Evolutionary conservation across 2,888 invertebrate genomes (phyloP).

Genomic region (Brachynemurus nebulosus): DNA sequence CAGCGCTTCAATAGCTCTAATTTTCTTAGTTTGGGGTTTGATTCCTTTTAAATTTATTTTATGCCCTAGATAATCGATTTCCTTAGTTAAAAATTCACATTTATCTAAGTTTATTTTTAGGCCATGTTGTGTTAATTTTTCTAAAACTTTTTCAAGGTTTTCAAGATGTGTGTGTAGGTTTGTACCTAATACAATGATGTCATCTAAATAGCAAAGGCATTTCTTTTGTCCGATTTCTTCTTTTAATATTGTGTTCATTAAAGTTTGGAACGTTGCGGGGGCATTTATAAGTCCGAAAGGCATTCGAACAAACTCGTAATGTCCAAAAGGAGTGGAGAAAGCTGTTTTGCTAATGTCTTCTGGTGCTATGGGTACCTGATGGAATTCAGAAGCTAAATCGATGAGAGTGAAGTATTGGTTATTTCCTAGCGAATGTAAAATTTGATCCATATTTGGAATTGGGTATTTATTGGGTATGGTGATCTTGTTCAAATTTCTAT

Average conservation of each 20-base stretch:
- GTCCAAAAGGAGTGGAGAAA: constrained; percentile 12
- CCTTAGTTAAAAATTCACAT: constrained; percentile 16
- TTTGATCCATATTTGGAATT: neutral
- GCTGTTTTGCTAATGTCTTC: constrained; percentile 13
- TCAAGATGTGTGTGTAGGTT: constrained; percentile 10
- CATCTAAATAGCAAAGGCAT: constrained; percentile 6
- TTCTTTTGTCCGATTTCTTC: constrained; percentile 14
- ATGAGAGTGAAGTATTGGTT: neutral
- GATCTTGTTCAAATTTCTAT: neutral
- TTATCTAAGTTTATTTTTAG: constrained; percentile 18
- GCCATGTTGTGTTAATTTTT: constrained; percentile 12
- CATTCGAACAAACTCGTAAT: constrained; percentile 18
- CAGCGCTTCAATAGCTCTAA: constrained; percentile 14
- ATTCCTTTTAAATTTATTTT: constrained; percentile 16
- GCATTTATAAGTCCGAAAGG: constrained; percentile 22
- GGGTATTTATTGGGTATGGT: neutral
- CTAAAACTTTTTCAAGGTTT: constrained; percentile 18
- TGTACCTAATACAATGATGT: constrained; percentile 12
- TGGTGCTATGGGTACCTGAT: constrained; percentile 3
- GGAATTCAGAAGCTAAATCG: neutral
- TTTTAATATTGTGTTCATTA: constrained; percentile 22
- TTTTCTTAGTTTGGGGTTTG: constrained; percentile 17
- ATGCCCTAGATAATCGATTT: constrained; percentile 15
- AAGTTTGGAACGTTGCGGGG: constrained; percentile 22
- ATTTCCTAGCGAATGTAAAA: neutral